A percentile compares a stretch with the other conserved stretches of the same genome.
These are phyloP conservation scores for Euura saliciscinereae DNA, from an alignment of 1,140 invertebrate species.

Conservation along the genomic window DNA sequence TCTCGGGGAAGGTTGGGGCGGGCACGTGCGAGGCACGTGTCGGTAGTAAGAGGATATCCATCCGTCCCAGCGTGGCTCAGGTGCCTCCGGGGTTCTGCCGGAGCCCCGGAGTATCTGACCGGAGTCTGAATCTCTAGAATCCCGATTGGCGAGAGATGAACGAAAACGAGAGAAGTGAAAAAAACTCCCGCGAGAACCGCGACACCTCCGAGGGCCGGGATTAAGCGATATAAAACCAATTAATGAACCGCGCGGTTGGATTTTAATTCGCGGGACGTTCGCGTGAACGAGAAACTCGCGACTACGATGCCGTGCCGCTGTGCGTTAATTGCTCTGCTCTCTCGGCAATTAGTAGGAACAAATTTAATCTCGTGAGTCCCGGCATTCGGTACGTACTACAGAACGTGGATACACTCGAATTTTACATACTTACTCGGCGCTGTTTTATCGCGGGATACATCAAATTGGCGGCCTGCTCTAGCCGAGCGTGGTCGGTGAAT, in stretches of 20 bases:
- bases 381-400: neutral
- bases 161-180: constrained; percentile 15
- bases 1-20: constrained; percentile 6
- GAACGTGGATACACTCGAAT: neutral
- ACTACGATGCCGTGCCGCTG: no score
- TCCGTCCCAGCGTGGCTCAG: constrained; percentile 30
- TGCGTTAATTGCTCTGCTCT: neutral
- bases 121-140: no score
- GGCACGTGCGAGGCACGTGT: constrained; percentile 56
- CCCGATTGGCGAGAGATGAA: constrained; percentile 10
- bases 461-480: no score
- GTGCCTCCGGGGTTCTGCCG: constrained; percentile 9
- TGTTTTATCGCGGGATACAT: neutral
- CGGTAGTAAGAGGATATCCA: constrained; percentile 56
- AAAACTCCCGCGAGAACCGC: no score
- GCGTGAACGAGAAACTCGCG: neutral
- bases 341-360: neutral
- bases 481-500: no score
- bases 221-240: neutral
- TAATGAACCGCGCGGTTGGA: neutral
- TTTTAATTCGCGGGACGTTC: neutral
- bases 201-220: no score
- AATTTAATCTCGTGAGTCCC: neutral
- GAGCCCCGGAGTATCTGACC: neutral
- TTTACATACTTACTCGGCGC: neutral